Base-by-base conservation (phyloP, 2,113 vertebrate genomes). In the Oryzias curvinotus region DNA sequence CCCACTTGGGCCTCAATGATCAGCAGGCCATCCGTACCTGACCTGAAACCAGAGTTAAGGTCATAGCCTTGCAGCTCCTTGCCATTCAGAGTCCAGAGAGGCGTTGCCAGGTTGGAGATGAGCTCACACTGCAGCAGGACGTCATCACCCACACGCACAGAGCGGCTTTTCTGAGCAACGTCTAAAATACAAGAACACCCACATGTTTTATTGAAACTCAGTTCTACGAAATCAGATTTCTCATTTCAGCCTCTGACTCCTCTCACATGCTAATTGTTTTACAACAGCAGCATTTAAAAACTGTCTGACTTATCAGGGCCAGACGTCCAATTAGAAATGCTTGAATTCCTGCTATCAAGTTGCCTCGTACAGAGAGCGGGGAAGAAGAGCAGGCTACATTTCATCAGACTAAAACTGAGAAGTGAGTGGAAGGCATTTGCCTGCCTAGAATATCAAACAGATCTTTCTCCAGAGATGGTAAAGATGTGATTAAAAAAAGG, bases 61-160 rank as follows among this genome's bases (percentile, higher is more conserved):
- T 87, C 92, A 0, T 89, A 79, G 0, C 83, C 89, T 16, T 81
- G 79, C 59, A 90, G 78, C 75, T 91, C 78, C 0, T 68, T 81
- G 53, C 90, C 92, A 0, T 95, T 94, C 65, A 95, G 77, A 15
- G 91, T 91, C 97, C 97, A 99, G 41, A 87, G 44, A 0, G 95
- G 94, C 5, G 81, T 90, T 0, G 96, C 96, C 82, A 97, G 78
- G 88, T 98, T 99, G 71, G 96, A 99, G 25, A 83, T 92, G 78
- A 96, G 93, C 78, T 97, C 94, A 0, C 97, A 98, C 81, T 95
- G 95, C 77, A 99, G 87, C 54, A 99, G 93, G 68, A 97, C 91
- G 0, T 98, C 96, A 0, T 96, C 94, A 0, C 95, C 94, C 14
- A 88, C 91, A 69, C 94, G 90, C 71, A 98, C 95, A 0, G 90